phyloP scores from a whole-genome alignment of 1,140 invertebrate species.

The Anadara kagoshimensis region DNA sequence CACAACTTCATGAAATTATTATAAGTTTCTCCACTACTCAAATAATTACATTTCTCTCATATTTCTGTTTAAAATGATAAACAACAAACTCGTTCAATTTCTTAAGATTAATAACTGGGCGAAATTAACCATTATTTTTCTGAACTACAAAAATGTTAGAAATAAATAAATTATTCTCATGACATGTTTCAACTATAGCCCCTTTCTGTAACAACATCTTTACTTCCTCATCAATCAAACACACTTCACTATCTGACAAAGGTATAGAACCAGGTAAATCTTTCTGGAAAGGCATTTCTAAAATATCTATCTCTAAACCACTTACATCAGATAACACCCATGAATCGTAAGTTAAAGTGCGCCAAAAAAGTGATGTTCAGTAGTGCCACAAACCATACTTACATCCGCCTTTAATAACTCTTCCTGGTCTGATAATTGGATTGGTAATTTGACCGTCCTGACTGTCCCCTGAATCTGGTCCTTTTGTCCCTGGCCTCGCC shows the following conservation, averaged over 20 bases:
- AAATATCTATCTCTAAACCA: background rate
- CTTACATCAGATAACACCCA: background rate
- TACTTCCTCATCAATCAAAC: background rate
- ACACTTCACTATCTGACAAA: conserved; percentile 4
- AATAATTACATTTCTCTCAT: background rate
- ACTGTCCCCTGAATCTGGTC: too few species aligned
- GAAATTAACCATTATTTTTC: background rate
- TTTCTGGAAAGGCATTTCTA: background rate
- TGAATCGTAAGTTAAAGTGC: background rate
- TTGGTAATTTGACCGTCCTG: too few species aligned
- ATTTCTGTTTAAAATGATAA: conserved; percentile 13
- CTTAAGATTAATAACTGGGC: too few species aligned
- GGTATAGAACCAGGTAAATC: background rate
- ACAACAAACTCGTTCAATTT: background rate
- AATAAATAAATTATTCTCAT: background rate
- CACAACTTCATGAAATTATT: conserved; percentile 8
- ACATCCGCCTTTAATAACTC: too few species aligned
- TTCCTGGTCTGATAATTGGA: too few species aligned
- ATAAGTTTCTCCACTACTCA: background rate
- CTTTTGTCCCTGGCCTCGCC: too few species aligned
- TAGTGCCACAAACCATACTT: too few species aligned
- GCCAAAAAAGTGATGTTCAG: too few species aligned
- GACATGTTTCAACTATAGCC: background rate
- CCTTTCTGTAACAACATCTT: background rate
- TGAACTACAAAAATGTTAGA: background rate